phyloP scores from a whole-genome alignment of 2,888 invertebrate species.

The Blera fallax region DNA sequence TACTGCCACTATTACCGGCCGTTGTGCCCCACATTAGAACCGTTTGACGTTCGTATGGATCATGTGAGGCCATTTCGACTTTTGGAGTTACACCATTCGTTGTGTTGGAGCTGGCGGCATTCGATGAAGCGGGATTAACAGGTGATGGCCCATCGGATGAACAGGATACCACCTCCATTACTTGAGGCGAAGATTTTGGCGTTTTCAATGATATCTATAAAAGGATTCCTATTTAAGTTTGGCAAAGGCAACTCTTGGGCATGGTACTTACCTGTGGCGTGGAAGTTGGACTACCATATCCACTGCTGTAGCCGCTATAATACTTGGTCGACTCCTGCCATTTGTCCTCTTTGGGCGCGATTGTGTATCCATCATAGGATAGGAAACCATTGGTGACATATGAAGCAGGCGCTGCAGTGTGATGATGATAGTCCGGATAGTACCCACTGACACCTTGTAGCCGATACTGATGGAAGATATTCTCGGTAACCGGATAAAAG shows the following conservation, averaged over 20 bases:
- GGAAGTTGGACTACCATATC: constrained; percentile 81
- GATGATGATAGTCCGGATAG: constrained; percentile 88
- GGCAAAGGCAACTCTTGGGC: constrained; percentile 20
- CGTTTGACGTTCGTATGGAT: constrained; percentile 87
- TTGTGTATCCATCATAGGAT: constrained; percentile 84
- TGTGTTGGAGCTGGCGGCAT: constrained; percentile 67
- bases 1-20: constrained; percentile 74
- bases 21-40: constrained; percentile 95
- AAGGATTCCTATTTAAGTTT: constrained; percentile 55
- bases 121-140: constrained; percentile 75
- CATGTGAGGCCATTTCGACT: constrained; percentile 79
- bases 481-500: constrained; percentile 91
- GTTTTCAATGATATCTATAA: constrained; percentile 77
- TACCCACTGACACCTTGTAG: constrained; percentile 89
- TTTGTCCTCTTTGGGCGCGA: constrained; percentile 82
- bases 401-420: constrained; percentile 83
- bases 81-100: constrained; percentile 78
- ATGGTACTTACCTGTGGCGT: constrained; percentile 79
- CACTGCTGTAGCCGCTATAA: constrained; percentile 83
- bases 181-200: constrained; percentile 81
- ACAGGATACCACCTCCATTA: constrained; percentile 82
- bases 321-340: constrained; percentile 82
- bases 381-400: constrained; percentile 93
- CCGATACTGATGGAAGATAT: constrained; percentile 94
- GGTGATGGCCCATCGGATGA: constrained; percentile 81